Evolutionary conservation across 2,888 invertebrate genomes (phyloP).

Genomic region (Acrobasis suavella): DNA sequence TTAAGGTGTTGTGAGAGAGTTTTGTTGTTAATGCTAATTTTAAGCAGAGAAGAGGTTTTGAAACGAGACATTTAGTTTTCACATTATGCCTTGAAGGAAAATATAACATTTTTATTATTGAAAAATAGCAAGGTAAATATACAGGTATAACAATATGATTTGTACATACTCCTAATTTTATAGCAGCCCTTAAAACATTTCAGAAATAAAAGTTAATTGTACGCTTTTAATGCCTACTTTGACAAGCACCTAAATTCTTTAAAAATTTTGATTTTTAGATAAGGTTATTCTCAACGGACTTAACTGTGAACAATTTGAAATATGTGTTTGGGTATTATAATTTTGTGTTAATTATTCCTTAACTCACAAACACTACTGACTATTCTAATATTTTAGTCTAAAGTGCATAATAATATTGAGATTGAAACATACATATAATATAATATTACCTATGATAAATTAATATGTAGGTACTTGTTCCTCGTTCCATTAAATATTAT

Average conservation of each 20-base stretch:
- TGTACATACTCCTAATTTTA: background rate
- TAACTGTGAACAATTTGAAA: too few species aligned
- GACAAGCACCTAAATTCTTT: conserved; percentile 3
- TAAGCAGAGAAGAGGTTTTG: too few species aligned
- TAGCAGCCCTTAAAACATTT: background rate
- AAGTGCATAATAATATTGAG: conserved; percentile 20
- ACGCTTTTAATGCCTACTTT: background rate
- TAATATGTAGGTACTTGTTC: conserved; percentile 6
- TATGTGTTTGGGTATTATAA: background rate
- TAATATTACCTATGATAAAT: conserved; percentile 8
- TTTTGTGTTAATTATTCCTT: conserved; percentile 12
- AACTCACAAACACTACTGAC: conserved; percentile 16
- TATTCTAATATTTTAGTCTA: conserved; percentile 14
- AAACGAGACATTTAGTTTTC: too few species aligned
- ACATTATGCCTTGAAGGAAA: too few species aligned
- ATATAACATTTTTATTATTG: too few species aligned
- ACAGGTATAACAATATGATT: too few species aligned
- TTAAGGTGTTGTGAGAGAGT: too few species aligned
- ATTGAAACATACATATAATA: conserved; percentile 20
- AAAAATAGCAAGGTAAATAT: too few species aligned
- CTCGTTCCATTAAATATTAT: background rate
- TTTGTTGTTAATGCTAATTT: too few species aligned
- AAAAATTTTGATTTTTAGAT: background rate
- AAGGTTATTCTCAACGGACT: too few species aligned
- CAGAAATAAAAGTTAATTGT: too few species aligned